phyloP scores from a whole-genome alignment of 2,113 vertebrate species.

The Zapus hudsonius region DNA sequence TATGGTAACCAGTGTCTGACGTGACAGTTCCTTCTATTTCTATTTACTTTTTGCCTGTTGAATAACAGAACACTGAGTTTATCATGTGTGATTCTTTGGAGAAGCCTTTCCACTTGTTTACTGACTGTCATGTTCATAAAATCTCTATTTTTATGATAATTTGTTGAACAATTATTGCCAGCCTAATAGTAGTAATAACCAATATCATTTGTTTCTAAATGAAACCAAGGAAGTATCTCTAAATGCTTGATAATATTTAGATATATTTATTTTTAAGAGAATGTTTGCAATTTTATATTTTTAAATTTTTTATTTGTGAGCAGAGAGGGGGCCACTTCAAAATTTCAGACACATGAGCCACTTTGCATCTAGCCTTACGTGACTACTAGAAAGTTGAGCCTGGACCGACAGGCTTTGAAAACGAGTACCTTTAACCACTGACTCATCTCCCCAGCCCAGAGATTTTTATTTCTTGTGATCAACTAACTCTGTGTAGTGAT shows the following conservation, averaged over 20 bases:
- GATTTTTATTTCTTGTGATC: not conserved
- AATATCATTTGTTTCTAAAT: conserved; percentile 44
- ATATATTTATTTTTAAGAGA: conserved; percentile 46
- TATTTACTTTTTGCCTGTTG: conserved; percentile 40
- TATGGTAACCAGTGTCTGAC: not conserved
- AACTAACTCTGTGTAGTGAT: not conserved
- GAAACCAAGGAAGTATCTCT: conserved; percentile 14
- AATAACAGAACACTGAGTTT: not conserved
- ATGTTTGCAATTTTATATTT: not conserved
- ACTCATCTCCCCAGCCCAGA: too few relatives aligned
- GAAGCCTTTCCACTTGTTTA: conserved; percentile 37
- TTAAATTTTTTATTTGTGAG: too few relatives aligned
- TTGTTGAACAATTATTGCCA: conserved; percentile 33
- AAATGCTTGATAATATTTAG: conserved; percentile 39
- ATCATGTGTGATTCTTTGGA: conserved; percentile 45
- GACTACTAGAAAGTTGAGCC: too few relatives aligned
- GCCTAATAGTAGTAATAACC: conserved; percentile 17
- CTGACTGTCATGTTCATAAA: conserved; percentile 42
- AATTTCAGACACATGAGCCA: too few relatives aligned
- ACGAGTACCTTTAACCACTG: too few relatives aligned
- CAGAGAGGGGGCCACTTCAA: too few relatives aligned
- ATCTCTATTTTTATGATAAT: conserved; percentile 12
- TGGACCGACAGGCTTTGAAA: too few relatives aligned
- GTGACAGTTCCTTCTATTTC: not conserved
- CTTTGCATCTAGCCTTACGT: too few relatives aligned